Percentiles rank a stretch among this genome's conserved stretches.
These are phyloP conservation scores for Karalla daura DNA, from an alignment of 2,797 vertebrate genomes.

Conservation along the genomic window DNA sequence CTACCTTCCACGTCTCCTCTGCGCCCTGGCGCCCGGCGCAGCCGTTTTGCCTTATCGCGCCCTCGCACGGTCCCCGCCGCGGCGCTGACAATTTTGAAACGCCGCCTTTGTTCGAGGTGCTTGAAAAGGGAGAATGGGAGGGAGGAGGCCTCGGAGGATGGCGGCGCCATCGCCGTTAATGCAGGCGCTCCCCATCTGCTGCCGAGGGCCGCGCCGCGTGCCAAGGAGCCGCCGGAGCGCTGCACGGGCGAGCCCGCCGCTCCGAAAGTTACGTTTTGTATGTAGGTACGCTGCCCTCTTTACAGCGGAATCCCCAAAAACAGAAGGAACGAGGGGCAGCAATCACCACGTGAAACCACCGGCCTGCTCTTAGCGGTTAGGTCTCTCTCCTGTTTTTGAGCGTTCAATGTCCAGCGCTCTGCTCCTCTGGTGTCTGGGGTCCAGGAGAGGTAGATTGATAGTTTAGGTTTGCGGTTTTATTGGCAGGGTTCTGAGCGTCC, in stretches of 20 bases:
- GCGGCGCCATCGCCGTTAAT: slow-evolving; percentile 72
- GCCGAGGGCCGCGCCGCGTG: slow-evolving; percentile 23
- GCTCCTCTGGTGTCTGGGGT: slow-evolving; percentile 9
- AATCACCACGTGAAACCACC: background rate
- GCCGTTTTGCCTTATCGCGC: slow-evolving; percentile 73
- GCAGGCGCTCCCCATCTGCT: slow-evolving; percentile 69
- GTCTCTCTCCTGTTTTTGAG: slow-evolving; percentile 16
- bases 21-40: slow-evolving; percentile 37
- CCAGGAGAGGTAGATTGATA: slow-evolving; percentile 20
- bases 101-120: slow-evolving; percentile 61
- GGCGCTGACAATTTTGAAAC: slow-evolving; percentile 65
- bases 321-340: slow-evolving; percentile 1
- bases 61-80: slow-evolving; percentile 67
- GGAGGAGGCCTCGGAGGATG: slow-evolving; percentile 69
- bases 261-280: background rate
- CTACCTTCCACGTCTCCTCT: slow-evolving; percentile 57
- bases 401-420: background rate
- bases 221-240: slow-evolving; percentile 60
- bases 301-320: background rate
- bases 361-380: background rate
- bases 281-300: slow-evolving; percentile 3
- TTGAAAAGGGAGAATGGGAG: slow-evolving; percentile 61
- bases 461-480: slow-evolving; percentile 51
- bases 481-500: slow-evolving; percentile 15
- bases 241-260: slow-evolving; percentile 2